Percentiles rank a stretch among this genome's conserved stretches.
Evolutionary conservation across 2,113 vertebrate species (phyloP).

Genomic region (Indicator indicator): DNA sequence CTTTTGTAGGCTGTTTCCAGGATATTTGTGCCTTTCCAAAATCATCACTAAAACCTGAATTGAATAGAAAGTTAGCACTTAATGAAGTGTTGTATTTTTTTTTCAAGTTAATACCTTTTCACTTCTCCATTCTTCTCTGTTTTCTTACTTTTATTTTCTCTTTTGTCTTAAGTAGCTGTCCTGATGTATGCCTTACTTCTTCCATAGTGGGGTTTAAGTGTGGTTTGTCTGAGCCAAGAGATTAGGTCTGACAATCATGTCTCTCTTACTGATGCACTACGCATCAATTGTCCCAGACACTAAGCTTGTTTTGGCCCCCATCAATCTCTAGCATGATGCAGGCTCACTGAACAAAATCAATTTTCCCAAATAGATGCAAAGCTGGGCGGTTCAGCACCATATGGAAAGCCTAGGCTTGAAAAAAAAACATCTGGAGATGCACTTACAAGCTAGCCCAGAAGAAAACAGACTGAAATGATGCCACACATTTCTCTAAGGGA

Average conservation of each 20-base stretch:
- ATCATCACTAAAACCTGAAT: background rate
- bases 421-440: background rate
- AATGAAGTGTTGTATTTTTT: background rate
- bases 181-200: background rate
- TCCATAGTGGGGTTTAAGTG: background rate
- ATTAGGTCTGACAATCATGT: background rate
- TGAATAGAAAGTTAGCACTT: background rate
- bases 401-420: background rate
- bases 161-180: background rate
- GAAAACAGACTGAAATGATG: conserved; percentile 2
- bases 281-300: background rate
- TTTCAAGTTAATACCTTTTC: background rate
- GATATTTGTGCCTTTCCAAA: background rate
- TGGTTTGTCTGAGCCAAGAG: background rate
- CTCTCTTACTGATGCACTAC: background rate
- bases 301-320: background rate
- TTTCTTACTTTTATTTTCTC: background rate
- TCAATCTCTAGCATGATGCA: background rate
- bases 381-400: background rate
- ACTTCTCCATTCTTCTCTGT: background rate
- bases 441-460: background rate
- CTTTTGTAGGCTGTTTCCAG: background rate
- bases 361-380: background rate
- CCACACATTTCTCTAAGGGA: background rate
- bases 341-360: background rate